phyloP scores from a whole-genome alignment of 2,113 vertebrate genomes.

The Piaya cayana region DNA sequence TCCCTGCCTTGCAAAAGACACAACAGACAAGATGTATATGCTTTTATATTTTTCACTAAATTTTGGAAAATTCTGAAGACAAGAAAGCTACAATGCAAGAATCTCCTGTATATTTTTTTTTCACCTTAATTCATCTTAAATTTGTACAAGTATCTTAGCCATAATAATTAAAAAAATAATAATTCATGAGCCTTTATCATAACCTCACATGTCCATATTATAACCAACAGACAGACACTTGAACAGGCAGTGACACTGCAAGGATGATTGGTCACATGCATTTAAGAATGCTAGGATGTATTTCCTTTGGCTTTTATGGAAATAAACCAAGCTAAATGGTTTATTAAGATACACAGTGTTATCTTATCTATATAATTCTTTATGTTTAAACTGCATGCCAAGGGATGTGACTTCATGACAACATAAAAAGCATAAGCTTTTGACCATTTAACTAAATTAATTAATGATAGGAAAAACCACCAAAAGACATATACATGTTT shows the following conservation, averaged over 20 bases:
- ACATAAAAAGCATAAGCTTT: rapidly evolving
- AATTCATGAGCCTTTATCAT: neutral
- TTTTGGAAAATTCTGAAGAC: neutral
- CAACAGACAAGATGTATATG: rapidly evolving
- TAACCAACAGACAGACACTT: neutral
- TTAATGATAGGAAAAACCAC: neutral
- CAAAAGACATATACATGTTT: neutral
- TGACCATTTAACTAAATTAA: neutral
- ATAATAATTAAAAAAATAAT: neutral
- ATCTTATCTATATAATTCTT: neutral
- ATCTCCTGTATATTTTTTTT: neutral
- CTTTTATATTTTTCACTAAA: neutral
- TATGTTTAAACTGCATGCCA: neutral
- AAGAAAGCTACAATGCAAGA: neutral
- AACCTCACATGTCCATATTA: neutral
- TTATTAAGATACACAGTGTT: neutral
- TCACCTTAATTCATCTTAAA: neutral
- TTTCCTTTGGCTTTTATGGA: neutral
- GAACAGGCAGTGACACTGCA: neutral
- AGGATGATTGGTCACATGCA: rapidly evolving
- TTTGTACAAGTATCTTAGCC: neutral
- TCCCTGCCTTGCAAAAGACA: neutral
- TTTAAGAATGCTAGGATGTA: neutral
- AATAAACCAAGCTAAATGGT: neutral
- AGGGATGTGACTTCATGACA: neutral